Evolutionary conservation across 2,888 invertebrate genomes (phyloP).

Genomic region (Meganola albula): DNA sequence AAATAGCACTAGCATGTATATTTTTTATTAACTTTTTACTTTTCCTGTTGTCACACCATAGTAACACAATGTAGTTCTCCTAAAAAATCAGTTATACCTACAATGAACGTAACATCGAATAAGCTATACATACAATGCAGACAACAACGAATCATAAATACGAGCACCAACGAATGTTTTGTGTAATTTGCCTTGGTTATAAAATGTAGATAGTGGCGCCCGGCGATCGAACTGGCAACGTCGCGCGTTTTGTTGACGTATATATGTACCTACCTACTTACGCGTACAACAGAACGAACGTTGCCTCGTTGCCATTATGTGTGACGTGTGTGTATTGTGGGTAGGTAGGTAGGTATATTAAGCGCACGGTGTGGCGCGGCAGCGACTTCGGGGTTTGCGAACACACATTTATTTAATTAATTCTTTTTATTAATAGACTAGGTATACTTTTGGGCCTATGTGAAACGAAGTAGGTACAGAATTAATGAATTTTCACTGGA

Average conservation of each 20-base stretch:
- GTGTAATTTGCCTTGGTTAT: constrained; percentile 51
- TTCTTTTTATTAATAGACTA: too few relatives aligned
- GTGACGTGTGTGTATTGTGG: too few relatives aligned
- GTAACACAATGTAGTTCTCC: constrained; percentile 62
- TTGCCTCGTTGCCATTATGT: constrained; percentile 7
- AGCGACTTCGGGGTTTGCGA: too few relatives aligned
- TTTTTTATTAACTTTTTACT: too few relatives aligned
- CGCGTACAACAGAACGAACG: constrained; percentile 15
- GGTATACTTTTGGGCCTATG: too few relatives aligned
- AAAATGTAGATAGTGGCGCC: constrained; percentile 46
- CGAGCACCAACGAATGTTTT: constrained; percentile 32
- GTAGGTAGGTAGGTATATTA: too few relatives aligned
- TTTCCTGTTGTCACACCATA: constrained; percentile 28
- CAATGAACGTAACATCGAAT: not conserved
- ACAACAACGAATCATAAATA: constrained; percentile 34
- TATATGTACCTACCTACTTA: too few relatives aligned
- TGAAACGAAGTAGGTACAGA: too few relatives aligned
- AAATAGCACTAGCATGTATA: too few relatives aligned
- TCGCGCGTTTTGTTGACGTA: constrained; percentile 43
- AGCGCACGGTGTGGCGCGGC: too few relatives aligned
- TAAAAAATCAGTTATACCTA: constrained; percentile 35
- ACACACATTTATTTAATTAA: too few relatives aligned
- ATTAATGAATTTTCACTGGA: too few relatives aligned
- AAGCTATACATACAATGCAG: constrained; percentile 21
- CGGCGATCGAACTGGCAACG: constrained; percentile 44